These are phyloP conservation scores for Diorhabda carinulata DNA, from an alignment of 1,140 invertebrate genomes.

Conservation along the genomic window DNA sequence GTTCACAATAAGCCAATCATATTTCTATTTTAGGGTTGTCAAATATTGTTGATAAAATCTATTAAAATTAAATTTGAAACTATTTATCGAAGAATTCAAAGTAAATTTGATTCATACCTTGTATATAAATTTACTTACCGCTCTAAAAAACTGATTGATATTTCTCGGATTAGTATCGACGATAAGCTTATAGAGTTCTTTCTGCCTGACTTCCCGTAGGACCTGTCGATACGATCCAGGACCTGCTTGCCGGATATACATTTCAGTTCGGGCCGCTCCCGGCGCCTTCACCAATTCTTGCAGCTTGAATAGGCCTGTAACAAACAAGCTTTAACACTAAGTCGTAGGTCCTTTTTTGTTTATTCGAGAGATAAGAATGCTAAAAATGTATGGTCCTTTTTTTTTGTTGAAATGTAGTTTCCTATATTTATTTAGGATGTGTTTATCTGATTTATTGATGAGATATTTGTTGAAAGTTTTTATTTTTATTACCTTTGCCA, in stretches of 20 bases:
- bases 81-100: too few species aligned
- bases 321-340: background rate
- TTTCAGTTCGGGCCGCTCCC: constrained; percentile 64
- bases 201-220: constrained; percentile 72
- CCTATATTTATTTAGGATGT: too few species aligned
- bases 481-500: too few species aligned
- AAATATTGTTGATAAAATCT: too few species aligned
- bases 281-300: constrained; percentile 74
- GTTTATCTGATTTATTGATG: too few species aligned
- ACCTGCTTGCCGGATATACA: constrained; percentile 77
- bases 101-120: too few species aligned
- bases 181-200: constrained; percentile 79
- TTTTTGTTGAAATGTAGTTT: too few species aligned
- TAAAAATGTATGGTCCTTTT: background rate
- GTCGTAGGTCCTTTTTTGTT: background rate
- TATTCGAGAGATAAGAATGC: background rate
- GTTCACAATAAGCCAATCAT: too few species aligned
- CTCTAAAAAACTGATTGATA: constrained; percentile 74
- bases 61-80: too few species aligned
- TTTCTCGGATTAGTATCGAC: constrained; percentile 76
- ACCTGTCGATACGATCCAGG: constrained; percentile 73
- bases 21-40: too few species aligned
- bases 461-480: too few species aligned
- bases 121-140: constrained; percentile 58
- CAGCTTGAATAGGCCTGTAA: constrained; percentile 81